Conservation (phyloP, 2,888 invertebrate genomes). For the Pristionchus fissidentatus region DNA sequence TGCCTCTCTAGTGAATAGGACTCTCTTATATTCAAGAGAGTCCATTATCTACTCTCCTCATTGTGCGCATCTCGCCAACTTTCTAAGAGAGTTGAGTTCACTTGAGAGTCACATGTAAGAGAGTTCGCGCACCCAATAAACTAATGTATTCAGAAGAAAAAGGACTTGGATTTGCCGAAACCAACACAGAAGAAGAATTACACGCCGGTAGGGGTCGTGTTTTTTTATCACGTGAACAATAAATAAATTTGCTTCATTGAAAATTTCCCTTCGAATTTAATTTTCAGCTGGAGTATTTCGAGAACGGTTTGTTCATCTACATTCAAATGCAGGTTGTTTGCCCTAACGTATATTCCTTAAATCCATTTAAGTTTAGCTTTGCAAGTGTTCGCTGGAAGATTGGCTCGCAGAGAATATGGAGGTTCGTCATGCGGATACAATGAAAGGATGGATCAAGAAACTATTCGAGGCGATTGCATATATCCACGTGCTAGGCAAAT, state of each 20-base stretch:
- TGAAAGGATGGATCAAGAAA: neutral
- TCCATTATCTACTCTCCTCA: too few relatives aligned
- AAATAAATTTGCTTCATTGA: too few relatives aligned
- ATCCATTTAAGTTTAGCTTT: neutral
- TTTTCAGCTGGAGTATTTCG: neutral
- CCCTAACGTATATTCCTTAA: neutral
- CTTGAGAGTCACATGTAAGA: too few relatives aligned
- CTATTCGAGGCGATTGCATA: neutral
- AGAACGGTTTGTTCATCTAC: neutral
- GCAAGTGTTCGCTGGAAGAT: neutral
- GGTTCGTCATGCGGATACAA: neutral
- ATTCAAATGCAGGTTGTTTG: neutral
- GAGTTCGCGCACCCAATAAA: too few relatives aligned
- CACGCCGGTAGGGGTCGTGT: too few relatives aligned
- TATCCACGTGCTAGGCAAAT: neutral
- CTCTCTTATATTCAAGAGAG: too few relatives aligned
- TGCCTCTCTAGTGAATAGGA: too few relatives aligned
- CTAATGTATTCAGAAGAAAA: neutral
- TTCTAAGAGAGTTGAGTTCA: too few relatives aligned
- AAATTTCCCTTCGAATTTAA: too few relatives aligned
- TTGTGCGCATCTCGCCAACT: too few relatives aligned
- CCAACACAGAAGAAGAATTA: neutral
- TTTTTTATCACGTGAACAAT: too few relatives aligned
- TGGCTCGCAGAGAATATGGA: neutral
- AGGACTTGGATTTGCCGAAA: neutral